Evolutionary conservation across 2,888 invertebrate species (phyloP), one percentile per base, ranked within the genome.

Genomic region (Bursaphelenchus okinawaensis): DNA sequence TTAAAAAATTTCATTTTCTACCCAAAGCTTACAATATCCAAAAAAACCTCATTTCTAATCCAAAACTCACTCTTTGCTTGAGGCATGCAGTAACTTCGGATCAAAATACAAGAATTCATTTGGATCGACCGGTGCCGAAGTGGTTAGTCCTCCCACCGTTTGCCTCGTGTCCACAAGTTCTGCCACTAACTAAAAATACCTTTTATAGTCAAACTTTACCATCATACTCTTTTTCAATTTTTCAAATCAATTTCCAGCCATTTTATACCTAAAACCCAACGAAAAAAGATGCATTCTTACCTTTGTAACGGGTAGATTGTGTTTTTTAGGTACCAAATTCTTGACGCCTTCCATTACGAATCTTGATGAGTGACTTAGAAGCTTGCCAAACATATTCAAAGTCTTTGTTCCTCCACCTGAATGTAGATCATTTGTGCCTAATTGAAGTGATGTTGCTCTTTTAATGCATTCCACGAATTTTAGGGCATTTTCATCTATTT

Each of bases 321-420:
- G 95, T 86, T 91, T 90, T 85, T 98, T 98, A 8, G 98, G 92
- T 20, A 96, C 96, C 78, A 98, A 88, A 87, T 98, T 99, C 85
- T 82, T 82, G 26, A 82, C 82, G 52, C 81, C 98, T 85, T 99
- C 98, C 95, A 98, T 98, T 0, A 98, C 94, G 84, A 98, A 95
- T 31, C 92, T 92, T 0, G 95, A 96, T 23, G 95, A 94, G 83
- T 95, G 93, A 8, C 91, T 91, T 79, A 98, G 91, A 63, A 98
- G 87, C 84, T 96, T 98, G 8, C 93, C 93, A 85, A 98, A 95
- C 96, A 98, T 96, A 68, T 90, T 91, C 66, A 63, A 92, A 0
- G 95, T 95, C 85, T 92, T 93, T 0, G 93, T 93, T 26, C 93
- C 93, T 83, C 93, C 85, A 24, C 85, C 94, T 26, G 84, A 84